These are phyloP conservation scores for Nyctereutes procyonoides DNA, from an alignment of 2,113 vertebrate genomes.

Conservation along the genomic window DNA sequence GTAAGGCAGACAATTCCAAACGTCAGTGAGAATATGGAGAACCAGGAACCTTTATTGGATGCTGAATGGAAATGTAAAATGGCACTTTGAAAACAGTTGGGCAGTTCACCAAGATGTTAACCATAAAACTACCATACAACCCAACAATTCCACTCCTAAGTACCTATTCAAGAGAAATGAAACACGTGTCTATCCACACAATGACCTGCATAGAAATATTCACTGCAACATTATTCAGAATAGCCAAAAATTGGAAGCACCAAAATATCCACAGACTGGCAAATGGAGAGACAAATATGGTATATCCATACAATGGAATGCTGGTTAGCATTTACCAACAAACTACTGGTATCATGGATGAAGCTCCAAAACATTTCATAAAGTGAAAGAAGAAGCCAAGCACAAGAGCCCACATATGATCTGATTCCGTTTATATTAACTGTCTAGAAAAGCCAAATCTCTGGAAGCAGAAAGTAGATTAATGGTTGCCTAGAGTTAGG, in stretches of 20 bases:
- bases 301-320: background rate
- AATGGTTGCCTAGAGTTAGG: background rate
- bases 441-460: slow-evolving; percentile 2
- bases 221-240: background rate
- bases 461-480: background rate
- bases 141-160: background rate
- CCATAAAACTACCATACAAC: background rate
- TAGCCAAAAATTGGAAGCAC: background rate
- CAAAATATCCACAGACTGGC: background rate
- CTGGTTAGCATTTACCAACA: background rate
- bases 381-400: background rate
- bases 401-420: background rate
- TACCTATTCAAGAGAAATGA: background rate
- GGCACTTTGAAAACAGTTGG: background rate
- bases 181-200: background rate
- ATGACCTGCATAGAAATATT: slow-evolving; percentile 3
- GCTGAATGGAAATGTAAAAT: background rate
- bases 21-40: background rate
- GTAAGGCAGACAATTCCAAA: background rate
- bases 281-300: background rate
- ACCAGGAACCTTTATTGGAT: background rate
- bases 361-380: background rate
- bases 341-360: background rate
- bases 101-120: slow-evolving; percentile 3
- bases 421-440: background rate